phyloP scores from a whole-genome alignment of 2,797 vertebrate species.

The Peromyscus eremicus region DNA sequence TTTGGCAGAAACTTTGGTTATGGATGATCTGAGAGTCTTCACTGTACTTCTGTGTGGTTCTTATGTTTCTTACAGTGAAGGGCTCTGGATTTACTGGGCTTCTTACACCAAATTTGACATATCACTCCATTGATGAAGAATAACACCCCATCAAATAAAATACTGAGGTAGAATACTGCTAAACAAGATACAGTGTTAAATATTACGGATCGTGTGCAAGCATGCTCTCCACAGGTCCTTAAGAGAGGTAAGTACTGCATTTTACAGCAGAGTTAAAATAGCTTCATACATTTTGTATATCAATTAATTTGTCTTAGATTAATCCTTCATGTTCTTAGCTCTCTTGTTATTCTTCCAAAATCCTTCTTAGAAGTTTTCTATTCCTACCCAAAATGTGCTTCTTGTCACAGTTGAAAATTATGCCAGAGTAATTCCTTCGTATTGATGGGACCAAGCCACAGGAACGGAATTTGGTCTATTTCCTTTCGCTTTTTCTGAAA shows the following conservation, averaged over 20 bases:
- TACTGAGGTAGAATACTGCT: neutral
- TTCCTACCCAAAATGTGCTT: neutral
- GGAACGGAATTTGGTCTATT: neutral
- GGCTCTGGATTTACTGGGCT: neutral
- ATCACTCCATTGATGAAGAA: neutral
- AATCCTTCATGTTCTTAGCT: neutral
- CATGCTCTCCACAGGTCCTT: neutral
- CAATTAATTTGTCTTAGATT: neutral
- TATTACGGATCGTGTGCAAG: neutral
- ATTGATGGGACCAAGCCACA: neutral
- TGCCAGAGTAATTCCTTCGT: neutral
- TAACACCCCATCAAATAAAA: neutral
- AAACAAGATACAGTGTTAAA: neutral
- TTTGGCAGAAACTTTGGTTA: neutral
- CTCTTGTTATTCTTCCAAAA: neutral
- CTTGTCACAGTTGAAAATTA: neutral
- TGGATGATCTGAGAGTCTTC: neutral
- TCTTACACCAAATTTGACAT: neutral
- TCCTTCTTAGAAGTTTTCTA: neutral
- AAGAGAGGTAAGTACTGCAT: neutral
- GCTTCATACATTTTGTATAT: neutral
- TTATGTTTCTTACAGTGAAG: neutral
- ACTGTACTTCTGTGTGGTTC: neutral
- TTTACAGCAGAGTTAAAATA: neutral
- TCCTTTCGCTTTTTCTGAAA: neutral